Conservation (phyloP, 2,113 vertebrate genomes). For the Pygoscelis adeliae region DNA sequence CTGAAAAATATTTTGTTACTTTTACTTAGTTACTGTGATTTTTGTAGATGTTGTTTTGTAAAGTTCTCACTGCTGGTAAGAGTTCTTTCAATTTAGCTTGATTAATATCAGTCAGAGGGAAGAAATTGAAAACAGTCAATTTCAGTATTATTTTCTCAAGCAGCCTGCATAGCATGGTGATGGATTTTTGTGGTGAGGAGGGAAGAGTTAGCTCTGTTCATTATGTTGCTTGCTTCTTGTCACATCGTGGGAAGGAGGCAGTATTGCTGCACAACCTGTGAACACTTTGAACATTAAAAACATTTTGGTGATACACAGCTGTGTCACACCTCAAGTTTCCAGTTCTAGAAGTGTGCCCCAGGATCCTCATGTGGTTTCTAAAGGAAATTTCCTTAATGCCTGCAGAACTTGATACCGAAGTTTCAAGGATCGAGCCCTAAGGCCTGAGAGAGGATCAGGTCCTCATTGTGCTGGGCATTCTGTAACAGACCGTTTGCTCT, state of each 20-base stretch:
- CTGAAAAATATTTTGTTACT: neutral
- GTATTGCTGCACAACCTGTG: neutral
- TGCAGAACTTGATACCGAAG: neutral
- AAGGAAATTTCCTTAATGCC: neutral
- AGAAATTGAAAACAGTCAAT: neutral
- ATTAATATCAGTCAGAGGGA: neutral
- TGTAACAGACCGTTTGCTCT: neutral
- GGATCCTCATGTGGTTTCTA: neutral
- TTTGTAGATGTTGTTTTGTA: neutral
- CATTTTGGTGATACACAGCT: neutral
- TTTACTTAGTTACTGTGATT: neutral
- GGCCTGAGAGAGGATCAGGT: neutral
- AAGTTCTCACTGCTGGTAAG: neutral
- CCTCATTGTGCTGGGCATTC: neutral
- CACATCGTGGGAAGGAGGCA: neutral
- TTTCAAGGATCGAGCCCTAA: neutral
- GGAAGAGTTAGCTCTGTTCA: neutral
- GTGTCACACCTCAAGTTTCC: neutral
- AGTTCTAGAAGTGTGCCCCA: neutral
- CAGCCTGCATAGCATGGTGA: neutral
- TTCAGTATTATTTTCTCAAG: neutral
- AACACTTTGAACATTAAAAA: neutral
- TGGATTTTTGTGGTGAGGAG: neutral
- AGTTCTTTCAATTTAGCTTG: neutral
- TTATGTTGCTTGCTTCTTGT: neutral